phyloP scores from a whole-genome alignment of 2,888 invertebrate species.

The Clunio marinus region DNA sequence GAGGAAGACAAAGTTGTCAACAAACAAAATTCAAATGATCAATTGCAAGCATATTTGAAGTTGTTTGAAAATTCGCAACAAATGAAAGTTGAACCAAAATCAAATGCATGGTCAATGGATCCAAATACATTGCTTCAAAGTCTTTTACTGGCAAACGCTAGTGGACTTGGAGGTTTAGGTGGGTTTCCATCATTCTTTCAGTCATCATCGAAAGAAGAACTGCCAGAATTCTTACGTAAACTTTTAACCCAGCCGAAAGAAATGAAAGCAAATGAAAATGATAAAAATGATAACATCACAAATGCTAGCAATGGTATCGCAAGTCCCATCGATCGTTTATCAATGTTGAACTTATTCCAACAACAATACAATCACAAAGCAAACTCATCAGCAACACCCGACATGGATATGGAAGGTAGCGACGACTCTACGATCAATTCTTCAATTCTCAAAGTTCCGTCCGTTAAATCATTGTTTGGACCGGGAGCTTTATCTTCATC shows the following conservation, averaged over 20 bases:
- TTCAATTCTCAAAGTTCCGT: conserved; percentile 79
- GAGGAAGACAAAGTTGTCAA: conserved; percentile 58
- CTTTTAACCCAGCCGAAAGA: conserved; percentile 43
- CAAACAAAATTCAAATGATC: conserved; percentile 46
- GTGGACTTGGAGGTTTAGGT: conserved; percentile 38
- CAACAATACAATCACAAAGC: conserved; percentile 42
- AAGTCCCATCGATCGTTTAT: conserved; percentile 42
- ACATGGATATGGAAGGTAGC: conserved; percentile 50
- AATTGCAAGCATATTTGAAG: conserved; percentile 40
- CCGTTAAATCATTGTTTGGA: conserved; percentile 67
- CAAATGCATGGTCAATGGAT: conserved; percentile 44
- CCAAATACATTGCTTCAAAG: conserved; percentile 47
- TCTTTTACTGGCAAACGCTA: conserved; percentile 45
- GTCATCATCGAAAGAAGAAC: conserved; percentile 42
- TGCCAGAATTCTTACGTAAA: conserved; percentile 40
- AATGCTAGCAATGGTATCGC: conserved; percentile 45
- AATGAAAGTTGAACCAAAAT: conserved; percentile 46
- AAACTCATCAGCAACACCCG: conserved; percentile 51
- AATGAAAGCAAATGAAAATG: conserved; percentile 35
- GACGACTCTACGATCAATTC: conserved; percentile 61
- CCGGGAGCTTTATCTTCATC: background rate
- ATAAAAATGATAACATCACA: conserved; percentile 41
- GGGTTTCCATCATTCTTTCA: conserved; percentile 41
- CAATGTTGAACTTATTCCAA: conserved; percentile 42
- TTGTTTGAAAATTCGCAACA: conserved; percentile 40